phyloP scores from a whole-genome alignment of 2,888 invertebrate species.

The Oxytorus armatus region DNA sequence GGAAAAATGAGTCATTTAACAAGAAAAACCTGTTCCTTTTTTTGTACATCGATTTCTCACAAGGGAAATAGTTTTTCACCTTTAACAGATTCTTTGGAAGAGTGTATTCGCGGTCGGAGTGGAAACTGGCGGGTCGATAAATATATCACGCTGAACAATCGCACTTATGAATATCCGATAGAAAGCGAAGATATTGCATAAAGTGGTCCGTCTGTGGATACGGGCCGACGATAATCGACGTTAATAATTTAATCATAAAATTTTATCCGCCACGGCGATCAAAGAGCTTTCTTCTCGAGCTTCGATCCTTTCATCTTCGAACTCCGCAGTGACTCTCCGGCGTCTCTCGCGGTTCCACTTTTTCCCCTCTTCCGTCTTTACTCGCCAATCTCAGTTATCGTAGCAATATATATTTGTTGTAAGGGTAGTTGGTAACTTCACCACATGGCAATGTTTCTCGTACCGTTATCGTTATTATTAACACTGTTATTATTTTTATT shows the following conservation, averaged over 20 bases:
- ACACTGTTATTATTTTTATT: no score
- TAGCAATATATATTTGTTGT: no score
- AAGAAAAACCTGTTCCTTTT: no score
- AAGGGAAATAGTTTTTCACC: no score
- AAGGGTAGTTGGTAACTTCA: no score
- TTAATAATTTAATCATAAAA: slow-evolving; percentile 46
- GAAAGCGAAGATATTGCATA: background rate
- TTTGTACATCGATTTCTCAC: no score
- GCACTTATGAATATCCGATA: background rate
- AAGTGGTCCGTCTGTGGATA: slow-evolving; percentile 32
- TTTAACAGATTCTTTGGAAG: no score
- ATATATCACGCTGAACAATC: background rate
- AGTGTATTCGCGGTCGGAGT: no score
- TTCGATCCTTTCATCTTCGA: slow-evolving; percentile 29
- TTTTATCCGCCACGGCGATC: slow-evolving; percentile 25
- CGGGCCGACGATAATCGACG: slow-evolving; percentile 40
- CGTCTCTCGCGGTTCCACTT: background rate
- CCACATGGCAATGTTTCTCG: no score
- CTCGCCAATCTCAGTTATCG: no score
- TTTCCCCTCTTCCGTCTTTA: background rate
- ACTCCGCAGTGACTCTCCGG: background rate
- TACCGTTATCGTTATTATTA: no score
- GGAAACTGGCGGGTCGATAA: background rate
- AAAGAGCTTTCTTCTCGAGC: slow-evolving; percentile 12
- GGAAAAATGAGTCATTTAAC: no score